Base-by-base conservation (phyloP, 2,797 vertebrate genomes). In the Limnodromus scolopaceus region DNA sequence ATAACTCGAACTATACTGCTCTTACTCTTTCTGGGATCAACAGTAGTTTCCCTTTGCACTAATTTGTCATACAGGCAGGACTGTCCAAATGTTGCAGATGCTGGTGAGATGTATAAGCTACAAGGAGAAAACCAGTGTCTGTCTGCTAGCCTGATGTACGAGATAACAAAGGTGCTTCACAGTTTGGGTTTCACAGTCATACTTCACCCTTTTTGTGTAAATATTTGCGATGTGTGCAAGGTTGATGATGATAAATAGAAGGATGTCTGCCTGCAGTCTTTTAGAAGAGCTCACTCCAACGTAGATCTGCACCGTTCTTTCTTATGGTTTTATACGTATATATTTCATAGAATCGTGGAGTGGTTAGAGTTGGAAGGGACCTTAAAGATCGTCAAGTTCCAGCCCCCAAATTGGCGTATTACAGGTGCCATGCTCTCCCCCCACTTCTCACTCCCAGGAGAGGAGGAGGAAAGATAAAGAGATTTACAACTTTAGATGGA, bases 161-260 rank as follows among this genome's bases (percentile, higher is more conserved):
- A 66, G 16, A n/a, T 65, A 46, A 3, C 13, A 72, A 72, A 72
- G n/a, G 6, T 77, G 45, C 19, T 43, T 84, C 23, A n/a, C 5
- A 6, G 24, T 80, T 93, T 60, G 68, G 34, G 34, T 23, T 83
- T 91, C 68, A 20, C 14, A 34, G 27, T 87, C 38, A 15, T 27
- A 15, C 17, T 53, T 51, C 48, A 24, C 39, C 28, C 8, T 27
- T 60, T 54, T 34, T 10, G 11, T 3, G 20, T n/a, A 3, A 20
- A 3, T 36, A 24, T 36, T 64, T 84, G 39, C 0, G 0, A 6
- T 39, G 6, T 32, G 12, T 9, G 4, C 18, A 10, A 0, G 55
- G 25, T 60, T 70, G 32, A 19, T 49, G 41, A 15, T 69, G 46
- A 78, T 27, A 80, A 89, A 71, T 17, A 63, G 55, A 91, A 61